Percentiles rank a stretch among this genome's conserved stretches.
These are phyloP conservation scores for Xanthia togata DNA, from an alignment of 2,888 invertebrate species.

Conservation along the genomic window DNA sequence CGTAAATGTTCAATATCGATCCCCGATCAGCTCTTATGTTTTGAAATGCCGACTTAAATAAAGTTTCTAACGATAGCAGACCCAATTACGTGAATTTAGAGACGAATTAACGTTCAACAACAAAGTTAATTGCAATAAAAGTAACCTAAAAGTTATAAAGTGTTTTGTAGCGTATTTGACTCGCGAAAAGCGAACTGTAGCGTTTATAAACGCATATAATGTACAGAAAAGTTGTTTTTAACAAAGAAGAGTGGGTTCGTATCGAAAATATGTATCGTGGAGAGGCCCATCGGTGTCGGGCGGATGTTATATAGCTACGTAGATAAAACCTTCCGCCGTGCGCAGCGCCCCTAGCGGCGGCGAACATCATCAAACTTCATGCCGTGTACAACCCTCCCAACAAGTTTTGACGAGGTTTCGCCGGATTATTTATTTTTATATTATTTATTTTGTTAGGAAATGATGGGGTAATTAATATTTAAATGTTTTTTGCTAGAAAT, in stretches of 20 bases:
- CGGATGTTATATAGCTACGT: slow-evolving; percentile 90
- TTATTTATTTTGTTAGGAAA: slow-evolving; percentile 64
- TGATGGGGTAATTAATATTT: neutral
- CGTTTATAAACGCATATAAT: slow-evolving; percentile 77
- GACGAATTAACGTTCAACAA: slow-evolving; percentile 68
- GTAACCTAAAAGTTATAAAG: slow-evolving; percentile 82
- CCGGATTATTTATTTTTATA: slow-evolving; percentile 57
- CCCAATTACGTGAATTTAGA: slow-evolving; percentile 66
- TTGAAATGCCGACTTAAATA: slow-evolving; percentile 77
- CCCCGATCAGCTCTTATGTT: slow-evolving; percentile 74
- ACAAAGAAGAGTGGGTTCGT: slow-evolving; percentile 84
- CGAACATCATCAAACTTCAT: slow-evolving; percentile 86
- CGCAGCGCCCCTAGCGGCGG: slow-evolving; percentile 86
- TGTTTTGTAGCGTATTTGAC: slow-evolving; percentile 62
- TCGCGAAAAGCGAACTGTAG: slow-evolving; percentile 81
- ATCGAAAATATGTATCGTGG: slow-evolving; percentile 86
- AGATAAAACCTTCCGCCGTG: slow-evolving; percentile 90
- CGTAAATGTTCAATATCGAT: slow-evolving; percentile 80
- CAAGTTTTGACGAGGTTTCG: slow-evolving; percentile 74
- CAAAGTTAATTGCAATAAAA: slow-evolving; percentile 70
- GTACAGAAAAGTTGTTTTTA: slow-evolving; percentile 87
- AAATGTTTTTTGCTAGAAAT: neutral
- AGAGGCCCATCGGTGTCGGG: slow-evolving; percentile 86
- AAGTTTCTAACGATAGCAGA: slow-evolving; percentile 72
- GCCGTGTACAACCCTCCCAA: slow-evolving; percentile 83